Evolutionary conservation across 2,797 vertebrate genomes (phyloP), one percentile per base, ranked within the genome.

Genomic region (Pseudochaenichthys georgianus): DNA sequence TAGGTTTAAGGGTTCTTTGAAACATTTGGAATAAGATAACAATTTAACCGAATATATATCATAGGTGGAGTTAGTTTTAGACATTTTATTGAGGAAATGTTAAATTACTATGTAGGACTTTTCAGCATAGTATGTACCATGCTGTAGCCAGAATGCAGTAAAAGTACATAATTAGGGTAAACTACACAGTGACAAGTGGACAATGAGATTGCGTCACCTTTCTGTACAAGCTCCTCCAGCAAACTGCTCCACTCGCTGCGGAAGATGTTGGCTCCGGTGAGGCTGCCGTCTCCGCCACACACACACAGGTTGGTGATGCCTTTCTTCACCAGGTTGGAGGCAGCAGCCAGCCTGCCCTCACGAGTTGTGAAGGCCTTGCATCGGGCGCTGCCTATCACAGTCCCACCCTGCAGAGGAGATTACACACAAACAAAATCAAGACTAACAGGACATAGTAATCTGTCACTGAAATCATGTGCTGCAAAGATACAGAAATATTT

Each of bases 241-340:
- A 99, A 93, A 45, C 92, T 70, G 0, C 92, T 95, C 98, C 98
- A 99, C 92, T 99, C 98, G 0, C 78, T 94, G 55, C 97, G 96
- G 90, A 99, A 99, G 90, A 98, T 91, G 87, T 98, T 96, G 0
- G 98, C 98, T 0, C 98, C 98, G 0, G 98, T 99, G 73, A 99
- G 96, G 92, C 98, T 99, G 91, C 98, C 98, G 0, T 99, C 98
- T 0, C 98, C 98, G 0, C 98, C 98, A 0, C 99, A 99, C 85
- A 99, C 98, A 0, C 98, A 99, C 81, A 99, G 93, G 93, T 99
- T 99, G 90, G 97, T 96, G 94, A 99, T 97, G 83, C 97, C 96
- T 0, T 95, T 96, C 65, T 97, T 94, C 23, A 98, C 95, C 73
- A 99, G 94, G 93, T 99, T 98, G 70, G 93, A 96, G 69, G 98